Base-by-base conservation (phyloP, 1,140 invertebrate species). In the Formica selysi region DNA sequence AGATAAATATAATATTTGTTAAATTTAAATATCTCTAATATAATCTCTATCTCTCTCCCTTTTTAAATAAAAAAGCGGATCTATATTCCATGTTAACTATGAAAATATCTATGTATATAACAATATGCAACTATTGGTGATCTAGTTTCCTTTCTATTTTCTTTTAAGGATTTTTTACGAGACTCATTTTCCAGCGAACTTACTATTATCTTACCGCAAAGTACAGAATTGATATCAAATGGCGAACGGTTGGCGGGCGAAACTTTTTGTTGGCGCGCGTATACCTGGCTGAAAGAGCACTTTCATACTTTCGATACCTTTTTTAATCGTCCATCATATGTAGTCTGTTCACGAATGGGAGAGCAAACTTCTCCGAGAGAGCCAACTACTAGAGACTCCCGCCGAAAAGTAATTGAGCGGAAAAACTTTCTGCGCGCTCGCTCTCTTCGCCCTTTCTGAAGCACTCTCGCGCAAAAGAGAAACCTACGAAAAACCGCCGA, bases 391-490 rank as follows among this genome's bases (percentile, higher is more conserved):
- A 61, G 79, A 74, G 79, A 83, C 68, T 83, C 54, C 67, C 68
- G 79, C 68, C 79, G 79, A 83, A 83, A 83, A 83, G 79, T 83
- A 83, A 83, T 83, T 83, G 79, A 83, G 79, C 79, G 79, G 79
- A 83, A 83, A 83, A 83, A 83, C 79, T 83, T 83, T 83, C 79
- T 62, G 68, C 68, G 54, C 79, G 26, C 44, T 57, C 74, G 26
- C n/a, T 59, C 61, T 61, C 38, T 57, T 70, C 38, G 29, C 11
- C 44, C 41, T 29, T 62, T 71, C 54, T 61, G 38, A 73, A 61
- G 41, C 32, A 32, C 68, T 32, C n/a, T 61, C 54, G 68, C 79
- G 68, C 68, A 73, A 74, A 83, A 83, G 68, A 74, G 79, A 83
- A 83, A 48, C 11, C 79, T 57, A 83, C 38, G 79, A 83, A 83